Conservation (phyloP, 2,888 invertebrate species). For the Nycteola revayana region DNA sequence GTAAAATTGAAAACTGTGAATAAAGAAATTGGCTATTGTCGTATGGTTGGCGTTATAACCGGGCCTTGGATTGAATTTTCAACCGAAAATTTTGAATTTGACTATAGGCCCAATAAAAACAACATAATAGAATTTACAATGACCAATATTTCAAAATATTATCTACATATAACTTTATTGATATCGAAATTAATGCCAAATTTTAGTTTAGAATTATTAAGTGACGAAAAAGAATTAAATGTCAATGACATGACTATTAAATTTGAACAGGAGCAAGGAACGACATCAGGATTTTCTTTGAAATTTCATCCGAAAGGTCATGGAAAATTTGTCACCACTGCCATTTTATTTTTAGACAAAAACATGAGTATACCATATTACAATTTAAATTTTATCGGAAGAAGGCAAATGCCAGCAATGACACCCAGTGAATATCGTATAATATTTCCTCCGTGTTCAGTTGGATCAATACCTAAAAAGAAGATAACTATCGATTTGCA, state of each 20-base stretch:
- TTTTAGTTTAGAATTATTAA: conserved; percentile 51
- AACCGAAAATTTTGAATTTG: conserved; percentile 61
- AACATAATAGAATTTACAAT: conserved; percentile 60
- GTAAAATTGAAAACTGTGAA: conserved; percentile 56
- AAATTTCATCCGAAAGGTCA: conserved; percentile 63
- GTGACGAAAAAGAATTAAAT: conserved; percentile 41
- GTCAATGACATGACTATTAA: conserved; percentile 55
- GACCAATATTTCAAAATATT: conserved; percentile 67
- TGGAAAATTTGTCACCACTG: conserved; percentile 60
- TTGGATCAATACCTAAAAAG: conserved; percentile 43
- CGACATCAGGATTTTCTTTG: conserved; percentile 42
- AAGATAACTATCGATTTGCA: conserved; percentile 50
- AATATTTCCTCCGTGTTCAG: conserved; percentile 61
- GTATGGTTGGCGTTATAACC: conserved; percentile 64
- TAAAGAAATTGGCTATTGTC: conserved; percentile 66
- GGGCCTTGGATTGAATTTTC: conserved; percentile 68
- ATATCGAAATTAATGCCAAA: conserved; percentile 57
- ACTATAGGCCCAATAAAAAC: conserved; percentile 37
- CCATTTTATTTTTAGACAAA: conserved; percentile 64
- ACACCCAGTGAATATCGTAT: conserved; percentile 50
- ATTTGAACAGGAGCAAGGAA: conserved; percentile 53
- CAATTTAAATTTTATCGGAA: conserved; percentile 67
- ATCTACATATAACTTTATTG: conserved; percentile 53
- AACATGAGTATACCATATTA: conserved; percentile 60
- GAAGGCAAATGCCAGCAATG: conserved; percentile 50